Percentiles rank a stretch among this genome's conserved stretches.
Conservation (phyloP, 1,140 invertebrate genomes). For the Parasteatoda tepidariorum region DNA sequence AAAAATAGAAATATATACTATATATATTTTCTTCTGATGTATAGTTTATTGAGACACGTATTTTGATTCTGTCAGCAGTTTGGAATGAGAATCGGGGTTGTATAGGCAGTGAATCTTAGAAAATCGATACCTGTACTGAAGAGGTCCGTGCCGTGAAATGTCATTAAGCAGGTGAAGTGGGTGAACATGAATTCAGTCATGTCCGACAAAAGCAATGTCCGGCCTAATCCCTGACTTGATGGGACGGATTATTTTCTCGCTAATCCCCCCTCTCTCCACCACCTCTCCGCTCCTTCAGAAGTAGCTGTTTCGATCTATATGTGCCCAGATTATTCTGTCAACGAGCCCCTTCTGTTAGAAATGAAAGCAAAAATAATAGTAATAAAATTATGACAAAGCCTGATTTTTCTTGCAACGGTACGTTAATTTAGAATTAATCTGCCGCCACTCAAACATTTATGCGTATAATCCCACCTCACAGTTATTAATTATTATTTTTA, state of each 20-base stretch:
- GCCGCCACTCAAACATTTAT: slow-evolving; percentile 11
- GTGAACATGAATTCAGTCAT: slow-evolving; percentile 41
- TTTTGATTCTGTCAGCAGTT: neutral
- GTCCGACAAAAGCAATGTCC: slow-evolving; percentile 56
- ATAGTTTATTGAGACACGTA: neutral
- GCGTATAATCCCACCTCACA: too few relatives aligned
- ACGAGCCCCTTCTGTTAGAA: neutral
- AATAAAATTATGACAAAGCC: neutral
- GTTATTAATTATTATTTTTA: too few relatives aligned
- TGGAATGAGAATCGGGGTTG: neutral
- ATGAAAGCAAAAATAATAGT: too few relatives aligned
- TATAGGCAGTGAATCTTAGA: neutral
- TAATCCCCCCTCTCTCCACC: slow-evolving; percentile 17
- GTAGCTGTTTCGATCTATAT: neutral
- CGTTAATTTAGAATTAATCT: slow-evolving; percentile 37
- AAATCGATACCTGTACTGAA: slow-evolving; percentile 20
- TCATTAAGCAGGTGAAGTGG: slow-evolving; percentile 28
- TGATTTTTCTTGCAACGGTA: neutral
- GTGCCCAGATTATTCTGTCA: slow-evolving; percentile 4
- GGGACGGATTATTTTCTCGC: slow-evolving; percentile 43
- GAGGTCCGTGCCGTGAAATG: slow-evolving; percentile 4
- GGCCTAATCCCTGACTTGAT: slow-evolving; percentile 47
- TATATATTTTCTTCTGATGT: neutral
- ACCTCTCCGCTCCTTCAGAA: neutral
- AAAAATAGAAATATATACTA: neutral